Evolutionary conservation across 2,113 vertebrate species (phyloP).

Genomic region (Dasypus novemcinctus): DNA sequence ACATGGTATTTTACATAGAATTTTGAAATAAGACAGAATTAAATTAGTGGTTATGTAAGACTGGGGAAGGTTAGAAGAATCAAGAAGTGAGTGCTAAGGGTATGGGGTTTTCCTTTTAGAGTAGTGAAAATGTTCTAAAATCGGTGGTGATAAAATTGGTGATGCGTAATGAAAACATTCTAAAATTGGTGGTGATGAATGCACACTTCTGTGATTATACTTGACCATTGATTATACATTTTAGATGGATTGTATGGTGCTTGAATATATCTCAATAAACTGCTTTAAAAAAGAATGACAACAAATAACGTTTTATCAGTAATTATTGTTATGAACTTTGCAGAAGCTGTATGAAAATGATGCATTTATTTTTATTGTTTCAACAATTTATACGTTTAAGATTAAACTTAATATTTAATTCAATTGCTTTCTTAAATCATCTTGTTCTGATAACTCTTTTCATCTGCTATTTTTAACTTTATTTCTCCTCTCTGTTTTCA

Average conservation of each 20-base stretch:
- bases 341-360: conserved; percentile 39
- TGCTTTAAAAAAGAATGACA: neutral
- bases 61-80: no score
- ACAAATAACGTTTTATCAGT: conserved; percentile 49
- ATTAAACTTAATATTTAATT: neutral
- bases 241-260: no score
- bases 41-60: no score
- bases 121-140: no score
- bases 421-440: neutral
- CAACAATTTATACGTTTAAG: conserved; percentile 48
- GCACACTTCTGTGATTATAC: no score
- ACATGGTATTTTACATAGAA: conserved; percentile 47
- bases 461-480: neutral
- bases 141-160: no score
- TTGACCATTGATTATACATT: no score
- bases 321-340: conserved; percentile 49
- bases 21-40: conserved; percentile 20
- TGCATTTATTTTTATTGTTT: conserved; percentile 60
- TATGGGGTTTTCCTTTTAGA: no score
- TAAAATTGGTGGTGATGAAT: no score
- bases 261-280: no score
- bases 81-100: no score
- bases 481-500: neutral
- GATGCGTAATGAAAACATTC: no score
- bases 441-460: neutral